These are phyloP conservation scores for Nomada fucata DNA, from an alignment of 2,888 invertebrate species.

Conservation along the genomic window DNA sequence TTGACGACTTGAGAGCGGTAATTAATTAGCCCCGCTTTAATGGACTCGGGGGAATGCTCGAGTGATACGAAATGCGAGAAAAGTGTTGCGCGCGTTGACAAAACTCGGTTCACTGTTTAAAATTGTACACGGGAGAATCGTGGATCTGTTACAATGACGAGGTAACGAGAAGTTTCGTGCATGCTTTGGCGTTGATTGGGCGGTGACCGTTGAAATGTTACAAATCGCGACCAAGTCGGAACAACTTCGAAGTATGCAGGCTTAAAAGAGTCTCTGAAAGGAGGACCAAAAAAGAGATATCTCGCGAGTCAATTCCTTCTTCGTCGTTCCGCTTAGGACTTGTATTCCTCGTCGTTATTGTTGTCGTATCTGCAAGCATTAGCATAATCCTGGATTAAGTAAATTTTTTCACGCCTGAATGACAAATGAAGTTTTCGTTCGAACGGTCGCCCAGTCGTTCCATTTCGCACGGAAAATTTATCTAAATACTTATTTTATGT, in stretches of 20 bases:
- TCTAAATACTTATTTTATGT: slow-evolving; percentile 47
- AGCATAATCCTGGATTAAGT: slow-evolving; percentile 60
- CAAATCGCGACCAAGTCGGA: slow-evolving; percentile 17
- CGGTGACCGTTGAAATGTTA: not conserved
- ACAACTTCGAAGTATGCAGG: not conserved
- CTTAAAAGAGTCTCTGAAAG: slow-evolving; percentile 12
- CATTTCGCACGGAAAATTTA: slow-evolving; percentile 38
- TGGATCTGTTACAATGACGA: not conserved
- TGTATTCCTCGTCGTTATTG: slow-evolving; percentile 50
- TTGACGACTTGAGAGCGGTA: slow-evolving; percentile 12
- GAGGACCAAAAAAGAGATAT: not conserved
- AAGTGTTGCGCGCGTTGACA: too few relatives aligned
- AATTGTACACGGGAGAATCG: not conserved
- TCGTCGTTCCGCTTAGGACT: slow-evolving; percentile 7
- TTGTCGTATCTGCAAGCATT: slow-evolving; percentile 51
- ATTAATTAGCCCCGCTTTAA: slow-evolving; percentile 16
- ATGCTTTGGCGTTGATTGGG: too few relatives aligned
- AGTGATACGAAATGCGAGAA: too few relatives aligned
- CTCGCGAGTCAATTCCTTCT: slow-evolving; percentile 1
- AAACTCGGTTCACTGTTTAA: not conserved
- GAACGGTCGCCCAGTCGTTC: not conserved
- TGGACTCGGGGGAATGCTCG: not conserved
- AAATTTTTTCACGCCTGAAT: slow-evolving; percentile 42
- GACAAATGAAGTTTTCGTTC: slow-evolving; percentile 53
- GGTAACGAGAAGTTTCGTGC: not conserved